These are phyloP conservation scores for Hoplias malabaricus DNA, from an alignment of 2,113 vertebrate genomes.

Conservation along the genomic window DNA sequence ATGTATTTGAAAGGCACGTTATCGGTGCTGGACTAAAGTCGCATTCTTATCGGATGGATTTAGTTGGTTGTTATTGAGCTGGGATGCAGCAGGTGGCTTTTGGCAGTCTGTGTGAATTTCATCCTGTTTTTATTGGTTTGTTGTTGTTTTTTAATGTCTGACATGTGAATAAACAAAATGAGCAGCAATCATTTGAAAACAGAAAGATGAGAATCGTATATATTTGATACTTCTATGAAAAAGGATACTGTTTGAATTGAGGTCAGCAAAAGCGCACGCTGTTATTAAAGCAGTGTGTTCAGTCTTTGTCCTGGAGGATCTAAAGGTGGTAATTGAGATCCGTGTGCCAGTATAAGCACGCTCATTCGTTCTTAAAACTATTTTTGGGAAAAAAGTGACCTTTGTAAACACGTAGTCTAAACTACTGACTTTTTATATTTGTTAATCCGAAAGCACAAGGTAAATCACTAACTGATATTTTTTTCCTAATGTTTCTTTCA, in stretches of 20 bases:
- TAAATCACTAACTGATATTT: conserved; percentile 41
- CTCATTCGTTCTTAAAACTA: conserved; percentile 29
- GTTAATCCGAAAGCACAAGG: conserved; percentile 54
- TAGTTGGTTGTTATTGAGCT: neutral
- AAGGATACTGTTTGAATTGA: conserved; percentile 19
- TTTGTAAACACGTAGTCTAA: conserved; percentile 45
- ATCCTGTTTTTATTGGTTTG: neutral
- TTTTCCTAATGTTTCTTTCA: conserved; percentile 48
- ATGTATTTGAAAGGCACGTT: conserved; percentile 20
- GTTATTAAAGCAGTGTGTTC: conserved; percentile 19
- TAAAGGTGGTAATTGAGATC: conserved; percentile 5
- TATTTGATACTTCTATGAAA: conserved; percentile 29
- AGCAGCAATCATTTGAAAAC: conserved; percentile 37
- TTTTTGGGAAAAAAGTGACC: conserved; percentile 47
- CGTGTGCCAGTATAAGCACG: conserved; percentile 7
- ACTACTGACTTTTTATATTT: conserved; percentile 54
- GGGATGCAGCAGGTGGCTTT: conserved; percentile 49
- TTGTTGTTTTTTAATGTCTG: neutral
- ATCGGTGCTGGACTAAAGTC: neutral
- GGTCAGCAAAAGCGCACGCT: neutral
- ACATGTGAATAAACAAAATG: conserved; percentile 34
- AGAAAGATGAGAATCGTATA: conserved; percentile 3
- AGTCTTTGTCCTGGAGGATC: conserved; percentile 2
- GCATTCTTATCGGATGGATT: conserved; percentile 36
- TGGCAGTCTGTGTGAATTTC: conserved; percentile 1